Evolutionary conservation across 2,113 vertebrate species (phyloP).

Genomic region (Murina feae): DNA sequence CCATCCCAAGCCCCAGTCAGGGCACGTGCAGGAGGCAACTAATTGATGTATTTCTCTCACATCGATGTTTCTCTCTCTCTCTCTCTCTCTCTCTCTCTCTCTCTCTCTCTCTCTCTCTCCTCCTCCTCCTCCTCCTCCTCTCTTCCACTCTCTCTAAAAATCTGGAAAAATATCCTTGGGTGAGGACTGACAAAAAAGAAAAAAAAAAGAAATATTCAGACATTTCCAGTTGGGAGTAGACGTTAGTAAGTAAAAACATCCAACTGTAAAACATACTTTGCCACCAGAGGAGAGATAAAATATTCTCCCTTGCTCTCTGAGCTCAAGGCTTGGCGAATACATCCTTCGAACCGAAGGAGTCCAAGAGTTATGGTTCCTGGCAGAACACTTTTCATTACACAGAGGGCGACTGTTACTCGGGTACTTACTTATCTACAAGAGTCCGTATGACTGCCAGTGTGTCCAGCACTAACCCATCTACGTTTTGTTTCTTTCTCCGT

Average conservation of each 20-base stretch:
- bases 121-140: no score
- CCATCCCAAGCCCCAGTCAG: no score
- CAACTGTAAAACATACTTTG: conserved; percentile 44
- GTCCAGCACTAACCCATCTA: conserved; percentile 96
- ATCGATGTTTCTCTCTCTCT: no score
- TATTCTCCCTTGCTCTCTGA: not conserved
- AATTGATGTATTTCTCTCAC: no score
- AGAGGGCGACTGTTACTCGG: conserved; percentile 34
- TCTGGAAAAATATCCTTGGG: no score
- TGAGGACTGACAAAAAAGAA: no score
- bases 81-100: no score
- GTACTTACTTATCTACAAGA: conserved; percentile 98
- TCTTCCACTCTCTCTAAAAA: no score
- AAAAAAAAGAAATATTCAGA: conserved; percentile 45
- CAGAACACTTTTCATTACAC: conserved; percentile 34
- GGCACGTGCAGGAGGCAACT: no score
- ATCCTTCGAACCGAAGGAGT: not conserved
- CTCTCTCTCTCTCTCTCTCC: no score
- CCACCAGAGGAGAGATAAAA: conserved; percentile 17
- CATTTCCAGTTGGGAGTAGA: conserved; percentile 52
- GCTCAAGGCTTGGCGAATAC: not conserved
- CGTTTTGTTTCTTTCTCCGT: conserved; percentile 97
- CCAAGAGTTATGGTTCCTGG: not conserved
- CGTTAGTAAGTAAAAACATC: conserved; percentile 50
- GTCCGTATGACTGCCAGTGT: conserved; percentile 98